phyloP scores from a whole-genome alignment of 1,140 invertebrate genomes.

The Sycophaga agraensis region DNA sequence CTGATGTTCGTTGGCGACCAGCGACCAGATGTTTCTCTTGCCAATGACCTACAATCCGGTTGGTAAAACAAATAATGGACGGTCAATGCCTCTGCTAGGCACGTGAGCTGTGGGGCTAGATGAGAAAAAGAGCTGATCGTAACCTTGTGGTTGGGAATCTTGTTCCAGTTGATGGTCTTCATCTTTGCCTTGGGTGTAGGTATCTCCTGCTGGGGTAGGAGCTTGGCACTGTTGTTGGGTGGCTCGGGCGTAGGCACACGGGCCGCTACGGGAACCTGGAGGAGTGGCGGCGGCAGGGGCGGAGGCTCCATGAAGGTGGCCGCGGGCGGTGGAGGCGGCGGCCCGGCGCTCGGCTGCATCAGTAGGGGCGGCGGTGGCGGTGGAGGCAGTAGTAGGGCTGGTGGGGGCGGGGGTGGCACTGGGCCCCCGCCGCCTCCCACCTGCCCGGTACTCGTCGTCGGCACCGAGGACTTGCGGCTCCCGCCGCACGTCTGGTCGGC shows the following conservation, averaged over 20 bases:
- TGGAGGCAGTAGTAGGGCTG: slow-evolving; percentile 47
- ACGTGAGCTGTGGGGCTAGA: too few relatives aligned
- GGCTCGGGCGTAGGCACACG: slow-evolving; percentile 46
- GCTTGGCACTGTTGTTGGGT: slow-evolving; percentile 49
- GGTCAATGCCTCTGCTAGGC: too few relatives aligned
- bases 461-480: slow-evolving; percentile 48
- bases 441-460: slow-evolving; percentile 36
- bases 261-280: slow-evolving; percentile 37
- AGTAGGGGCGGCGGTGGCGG: slow-evolving; percentile 45
- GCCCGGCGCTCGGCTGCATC: slow-evolving; percentile 51
- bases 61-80: not conserved
- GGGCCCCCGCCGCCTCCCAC: slow-evolving; percentile 36
- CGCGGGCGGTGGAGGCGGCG: slow-evolving; percentile 44
- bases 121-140: too few relatives aligned
- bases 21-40: slow-evolving; percentile 90
- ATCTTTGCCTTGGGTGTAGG: slow-evolving; percentile 89
- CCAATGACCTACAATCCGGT: slow-evolving; percentile 66
- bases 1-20: slow-evolving; percentile 83
- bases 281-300: slow-evolving; percentile 37
- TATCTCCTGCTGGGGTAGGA: slow-evolving; percentile 82
- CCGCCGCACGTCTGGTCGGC: slow-evolving; percentile 46
- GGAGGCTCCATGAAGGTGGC: slow-evolving; percentile 30
- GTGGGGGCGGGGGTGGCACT: slow-evolving; percentile 43
- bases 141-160: slow-evolving; percentile 84
- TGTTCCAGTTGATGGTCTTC: slow-evolving; percentile 94